Evolutionary conservation across 1,140 invertebrate genomes (phyloP).

Genomic region (Maniola jurtina): DNA sequence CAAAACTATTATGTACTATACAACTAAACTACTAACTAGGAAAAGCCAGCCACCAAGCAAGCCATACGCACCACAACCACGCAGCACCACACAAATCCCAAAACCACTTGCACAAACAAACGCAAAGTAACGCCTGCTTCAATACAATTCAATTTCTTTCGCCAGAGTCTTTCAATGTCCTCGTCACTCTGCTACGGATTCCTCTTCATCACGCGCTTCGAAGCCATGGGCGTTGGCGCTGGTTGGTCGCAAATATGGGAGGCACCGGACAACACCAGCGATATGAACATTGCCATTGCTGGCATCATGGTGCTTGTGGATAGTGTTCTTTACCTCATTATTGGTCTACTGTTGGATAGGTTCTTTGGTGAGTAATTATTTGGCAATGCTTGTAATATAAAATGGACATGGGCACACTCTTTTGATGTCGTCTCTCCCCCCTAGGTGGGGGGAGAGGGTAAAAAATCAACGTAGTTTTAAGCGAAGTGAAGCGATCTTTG

Average conservation of each 20-base stretch:
- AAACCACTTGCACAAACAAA: no score
- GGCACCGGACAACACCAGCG: slow-evolving; percentile 66
- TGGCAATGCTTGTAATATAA: neutral
- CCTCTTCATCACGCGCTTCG: slow-evolving; percentile 79
- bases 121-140: no score
- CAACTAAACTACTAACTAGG: no score
- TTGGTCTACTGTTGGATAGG: slow-evolving; percentile 68
- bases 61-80: no score
- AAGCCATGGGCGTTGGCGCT: slow-evolving; percentile 79
- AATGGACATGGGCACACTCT: neutral
- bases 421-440: no score
- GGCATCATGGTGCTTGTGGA: slow-evolving; percentile 75
- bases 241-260: slow-evolving; percentile 75
- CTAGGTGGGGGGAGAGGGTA: no score
- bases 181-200: slow-evolving; percentile 83
- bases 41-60: no score
- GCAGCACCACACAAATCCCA: no score
- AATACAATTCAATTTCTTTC: no score
- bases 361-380: slow-evolving; percentile 55
- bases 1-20: no score
- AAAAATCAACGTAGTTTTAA: no score
- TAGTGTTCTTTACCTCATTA: slow-evolving; percentile 64
- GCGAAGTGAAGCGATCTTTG: no score
- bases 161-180: slow-evolving; percentile 81
- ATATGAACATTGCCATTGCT: slow-evolving; percentile 75